Evolutionary conservation across 2,888 invertebrate species (phyloP), one percentile per base, ranked within the genome.

Genomic region (Mellilla xanthometata): DNA sequence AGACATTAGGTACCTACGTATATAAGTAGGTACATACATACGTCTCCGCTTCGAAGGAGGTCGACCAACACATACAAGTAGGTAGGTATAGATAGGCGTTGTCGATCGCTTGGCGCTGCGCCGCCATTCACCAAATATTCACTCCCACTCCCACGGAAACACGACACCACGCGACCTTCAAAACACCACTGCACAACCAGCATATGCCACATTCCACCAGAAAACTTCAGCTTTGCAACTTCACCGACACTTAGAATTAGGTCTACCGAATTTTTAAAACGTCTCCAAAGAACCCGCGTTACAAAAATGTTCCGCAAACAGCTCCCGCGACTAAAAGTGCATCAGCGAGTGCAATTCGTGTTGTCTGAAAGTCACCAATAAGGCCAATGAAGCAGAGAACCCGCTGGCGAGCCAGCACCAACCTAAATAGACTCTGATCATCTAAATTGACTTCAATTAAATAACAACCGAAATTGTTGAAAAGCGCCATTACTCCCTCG

Each of bases 371-470:
- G 88, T 89, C 88, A 84, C 89, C 89, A 89, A 89, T 89, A 84
- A 89, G 81, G 87, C 89, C 89, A 89, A 89, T 89, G 89, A 89
- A 87, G 88, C 82, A 84, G 88, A 83, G 86, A 86, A 86, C 88
- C 87, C 88, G 82, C 75, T 83, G 85, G 76, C 87, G 86, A 84
- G 80, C 85, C 88, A 87, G 87, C 87, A 87, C 85, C 88, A 88
- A 87, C 88, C 89, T 88, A 88, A 89, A 89, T 89, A 89, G 89
- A 89, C 87, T 89, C 88, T 89, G 89, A 89, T 89, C 89, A 88
- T 89, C 88, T 89, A 88, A 89, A 89, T 89, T 89, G 89, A 88
- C 88, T 89, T 89, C 89, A 89, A 89, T 89, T 89, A 89, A 89
- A 89, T 89, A 89, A 89, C 89, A 88, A 89, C 89, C 88, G 88